Percentiles rank a stretch among this genome's conserved stretches.
Conservation (phyloP, 2,797 vertebrate genomes). For the Sylvilagus floridanus region DNA sequence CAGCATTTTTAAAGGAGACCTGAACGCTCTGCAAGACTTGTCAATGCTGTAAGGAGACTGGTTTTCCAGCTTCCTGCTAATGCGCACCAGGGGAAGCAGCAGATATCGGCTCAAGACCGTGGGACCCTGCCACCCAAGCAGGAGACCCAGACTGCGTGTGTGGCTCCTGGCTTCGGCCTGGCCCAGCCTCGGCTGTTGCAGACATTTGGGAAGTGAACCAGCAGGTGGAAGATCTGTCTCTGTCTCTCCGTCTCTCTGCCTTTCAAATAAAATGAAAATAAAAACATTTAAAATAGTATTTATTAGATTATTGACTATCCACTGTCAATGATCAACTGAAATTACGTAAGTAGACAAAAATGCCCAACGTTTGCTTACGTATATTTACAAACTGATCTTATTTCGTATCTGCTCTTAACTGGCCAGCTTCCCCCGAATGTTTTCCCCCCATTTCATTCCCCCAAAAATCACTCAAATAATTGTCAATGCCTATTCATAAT, state of each 20-base stretch:
- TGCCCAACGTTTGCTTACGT: neutral
- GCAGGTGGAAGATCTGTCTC: too few species aligned
- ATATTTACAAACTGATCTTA: slow-evolving; percentile 37
- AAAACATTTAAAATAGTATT: neutral
- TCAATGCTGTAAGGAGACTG: neutral
- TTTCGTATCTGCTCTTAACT: slow-evolving; percentile 11
- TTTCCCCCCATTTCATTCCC: neutral
- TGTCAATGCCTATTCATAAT: neutral
- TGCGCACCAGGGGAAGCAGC: too few species aligned
- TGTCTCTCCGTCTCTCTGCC: too few species aligned
- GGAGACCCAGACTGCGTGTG: too few species aligned
- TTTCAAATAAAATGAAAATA: too few species aligned
- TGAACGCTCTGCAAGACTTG: neutral
- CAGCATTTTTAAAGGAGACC: neutral
- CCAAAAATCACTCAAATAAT: neutral
- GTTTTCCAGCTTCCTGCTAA: too few species aligned
- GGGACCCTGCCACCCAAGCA: too few species aligned
- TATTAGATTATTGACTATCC: neutral
- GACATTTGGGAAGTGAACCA: too few species aligned
- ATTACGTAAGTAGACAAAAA: slow-evolving; percentile 20
- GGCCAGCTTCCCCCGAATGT: neutral
- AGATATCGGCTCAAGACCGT: too few species aligned
- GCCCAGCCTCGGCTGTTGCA: too few species aligned
- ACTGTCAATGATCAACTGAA: neutral
- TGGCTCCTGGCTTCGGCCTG: too few species aligned